Conservation (phyloP, 1,140 invertebrate genomes). For the Drosophila pandora region DNA sequence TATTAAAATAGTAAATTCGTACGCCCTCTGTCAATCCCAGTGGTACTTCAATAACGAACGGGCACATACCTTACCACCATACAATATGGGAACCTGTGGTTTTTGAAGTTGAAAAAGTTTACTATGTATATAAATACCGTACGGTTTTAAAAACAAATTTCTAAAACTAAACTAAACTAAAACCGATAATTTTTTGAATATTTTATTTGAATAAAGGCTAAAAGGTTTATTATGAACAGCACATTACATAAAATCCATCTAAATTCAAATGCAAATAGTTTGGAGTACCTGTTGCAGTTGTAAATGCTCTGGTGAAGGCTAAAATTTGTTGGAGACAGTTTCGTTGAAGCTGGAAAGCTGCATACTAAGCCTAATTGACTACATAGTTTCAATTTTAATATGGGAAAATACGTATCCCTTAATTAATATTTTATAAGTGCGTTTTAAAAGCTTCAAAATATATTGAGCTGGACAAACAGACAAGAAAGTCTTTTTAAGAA, state of each 20-base stretch:
- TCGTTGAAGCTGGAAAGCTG: conserved; percentile 12
- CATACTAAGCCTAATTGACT: background rate
- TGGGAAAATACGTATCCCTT: too few species aligned
- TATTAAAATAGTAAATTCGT: conserved; percentile 66
- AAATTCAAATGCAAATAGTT: conserved; percentile 21
- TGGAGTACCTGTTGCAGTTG: conserved; percentile 20
- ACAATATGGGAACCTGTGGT: too few species aligned
- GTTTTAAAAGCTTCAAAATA: too few species aligned
- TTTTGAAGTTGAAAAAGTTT: too few species aligned
- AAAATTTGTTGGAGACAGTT: conserved; percentile 27
- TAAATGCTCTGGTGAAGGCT: conserved; percentile 39
- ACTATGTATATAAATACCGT: too few species aligned
- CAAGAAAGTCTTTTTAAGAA: background rate
- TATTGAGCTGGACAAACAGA: background rate
- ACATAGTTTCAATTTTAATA: background rate
- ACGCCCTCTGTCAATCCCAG: background rate
- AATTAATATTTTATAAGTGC: too few species aligned
- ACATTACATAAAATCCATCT: conserved; percentile 3
- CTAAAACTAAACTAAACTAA: too few species aligned
- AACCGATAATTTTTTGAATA: background rate
- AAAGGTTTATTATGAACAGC: background rate
- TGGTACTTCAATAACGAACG: background rate
- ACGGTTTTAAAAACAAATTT: too few species aligned
- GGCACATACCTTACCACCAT: background rate
- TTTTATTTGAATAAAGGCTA: conserved; percentile 37